Evolutionary conservation across 2,797 vertebrate genomes (phyloP).

Genomic region (Ambastaia sidthimunki): DNA sequence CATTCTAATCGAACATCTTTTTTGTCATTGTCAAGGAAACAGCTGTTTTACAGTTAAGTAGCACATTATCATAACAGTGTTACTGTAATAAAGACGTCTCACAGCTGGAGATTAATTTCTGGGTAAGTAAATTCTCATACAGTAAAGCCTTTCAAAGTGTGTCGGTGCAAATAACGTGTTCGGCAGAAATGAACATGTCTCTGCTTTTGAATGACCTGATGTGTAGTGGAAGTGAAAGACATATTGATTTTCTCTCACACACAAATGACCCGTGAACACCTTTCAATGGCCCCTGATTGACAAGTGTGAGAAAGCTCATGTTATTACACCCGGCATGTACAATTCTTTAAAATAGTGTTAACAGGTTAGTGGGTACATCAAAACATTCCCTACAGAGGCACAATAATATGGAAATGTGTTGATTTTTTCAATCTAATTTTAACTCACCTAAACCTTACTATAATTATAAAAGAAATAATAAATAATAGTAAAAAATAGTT

Average conservation of each 20-base stretch:
- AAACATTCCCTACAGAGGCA: neutral
- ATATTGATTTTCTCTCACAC: constrained; percentile 80
- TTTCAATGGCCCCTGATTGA: constrained; percentile 71
- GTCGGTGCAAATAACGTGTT: constrained; percentile 49
- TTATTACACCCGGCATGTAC: constrained; percentile 62
- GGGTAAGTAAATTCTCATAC: constrained; percentile 2
- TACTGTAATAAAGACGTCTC: constrained; percentile 14
- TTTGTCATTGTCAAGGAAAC: neutral
- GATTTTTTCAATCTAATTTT: too few relatives aligned
- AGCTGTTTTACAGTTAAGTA: constrained; percentile 24
- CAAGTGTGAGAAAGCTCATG: constrained; percentile 67
- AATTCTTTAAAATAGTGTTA: neutral
- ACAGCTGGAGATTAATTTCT: neutral
- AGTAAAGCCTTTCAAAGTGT: constrained; percentile 28
- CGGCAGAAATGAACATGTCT: constrained; percentile 66
- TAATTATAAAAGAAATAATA: too few relatives aligned
- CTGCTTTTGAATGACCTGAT: constrained; percentile 73
- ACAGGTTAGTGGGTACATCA: neutral
- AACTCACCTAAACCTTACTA: too few relatives aligned
- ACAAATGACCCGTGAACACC: constrained; percentile 53
- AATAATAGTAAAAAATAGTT: too few relatives aligned
- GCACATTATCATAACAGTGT: constrained; percentile 18
- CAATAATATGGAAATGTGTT: too few relatives aligned
- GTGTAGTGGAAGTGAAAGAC: too few relatives aligned
- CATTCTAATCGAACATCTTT: neutral